Evolutionary conservation across 2,888 invertebrate genomes (phyloP).

Genomic region (Heliothis peltigera): DNA sequence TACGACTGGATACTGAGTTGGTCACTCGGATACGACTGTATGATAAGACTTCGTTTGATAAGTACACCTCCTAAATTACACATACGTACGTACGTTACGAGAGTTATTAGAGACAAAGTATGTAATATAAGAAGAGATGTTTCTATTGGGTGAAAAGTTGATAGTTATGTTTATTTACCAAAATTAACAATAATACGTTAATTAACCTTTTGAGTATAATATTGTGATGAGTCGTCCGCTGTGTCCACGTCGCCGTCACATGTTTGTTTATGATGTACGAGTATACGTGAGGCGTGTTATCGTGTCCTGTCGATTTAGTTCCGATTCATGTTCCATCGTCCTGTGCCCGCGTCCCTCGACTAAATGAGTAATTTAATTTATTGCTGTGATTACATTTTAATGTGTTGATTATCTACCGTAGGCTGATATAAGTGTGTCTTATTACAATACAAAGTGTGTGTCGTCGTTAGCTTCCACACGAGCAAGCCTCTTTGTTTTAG

Average conservation of each 20-base stretch:
- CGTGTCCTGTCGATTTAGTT: constrained; percentile 82
- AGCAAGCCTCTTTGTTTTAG: constrained; percentile 46
- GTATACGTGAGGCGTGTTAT: constrained; percentile 84
- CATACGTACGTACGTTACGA: constrained; percentile 81
- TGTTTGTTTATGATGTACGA: constrained; percentile 79
- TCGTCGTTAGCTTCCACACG: constrained; percentile 54
- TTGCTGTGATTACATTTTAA: constrained; percentile 89
- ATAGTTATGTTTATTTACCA: constrained; percentile 87
- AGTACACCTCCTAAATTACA: constrained; percentile 83
- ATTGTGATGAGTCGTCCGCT: constrained; percentile 69
- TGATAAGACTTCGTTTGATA: constrained; percentile 81
- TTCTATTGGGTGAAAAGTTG: constrained; percentile 86
- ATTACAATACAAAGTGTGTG: constrained; percentile 49
- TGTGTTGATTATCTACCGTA: constrained; percentile 74
- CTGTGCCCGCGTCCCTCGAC: constrained; percentile 77
- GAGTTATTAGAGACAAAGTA: constrained; percentile 85
- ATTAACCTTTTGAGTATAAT: constrained; percentile 78
- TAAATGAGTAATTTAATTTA: constrained; percentile 84
- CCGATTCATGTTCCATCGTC: constrained; percentile 81
- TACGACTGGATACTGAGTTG: constrained; percentile 85
- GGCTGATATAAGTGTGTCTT: constrained; percentile 58
- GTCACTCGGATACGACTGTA: constrained; percentile 86
- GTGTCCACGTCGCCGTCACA: constrained; percentile 64
- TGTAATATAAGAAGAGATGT: constrained; percentile 88
- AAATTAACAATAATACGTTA: constrained; percentile 81